phyloP scores from a whole-genome alignment of 2,888 invertebrate species.

The Drosophila fulvimacula region DNA sequence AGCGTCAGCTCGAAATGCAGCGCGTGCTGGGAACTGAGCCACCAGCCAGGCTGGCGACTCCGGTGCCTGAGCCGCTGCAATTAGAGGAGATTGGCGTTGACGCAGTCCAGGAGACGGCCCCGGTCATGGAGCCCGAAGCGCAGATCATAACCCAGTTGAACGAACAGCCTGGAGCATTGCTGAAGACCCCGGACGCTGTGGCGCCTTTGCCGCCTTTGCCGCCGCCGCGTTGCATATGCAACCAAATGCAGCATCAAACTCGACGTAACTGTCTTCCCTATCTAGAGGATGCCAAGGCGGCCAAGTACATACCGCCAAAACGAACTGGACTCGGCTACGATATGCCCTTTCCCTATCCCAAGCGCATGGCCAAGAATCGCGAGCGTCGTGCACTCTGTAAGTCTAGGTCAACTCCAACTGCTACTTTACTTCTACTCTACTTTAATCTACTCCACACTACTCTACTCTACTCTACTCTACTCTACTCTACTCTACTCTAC shows the following conservation, averaged over 20 bases:
- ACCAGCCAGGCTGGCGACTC: too few species aligned
- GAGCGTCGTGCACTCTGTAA: slow-evolving; percentile 44
- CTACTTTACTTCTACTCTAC: too few species aligned
- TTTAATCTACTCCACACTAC: too few species aligned
- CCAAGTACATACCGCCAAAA: slow-evolving; percentile 32
- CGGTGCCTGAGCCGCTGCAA: background rate
- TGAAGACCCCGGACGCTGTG: background rate
- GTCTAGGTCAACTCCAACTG: slow-evolving; percentile 11
- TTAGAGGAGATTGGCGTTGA: background rate
- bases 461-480: too few species aligned
- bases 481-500: too few species aligned
- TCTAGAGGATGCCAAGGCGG: background rate
- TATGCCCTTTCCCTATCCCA: slow-evolving; percentile 49
- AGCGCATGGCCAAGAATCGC: slow-evolving; percentile 14
- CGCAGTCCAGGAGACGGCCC: background rate
- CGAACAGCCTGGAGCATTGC: background rate
- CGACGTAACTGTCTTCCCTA: background rate
- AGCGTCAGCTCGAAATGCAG: slow-evolving; percentile 11
- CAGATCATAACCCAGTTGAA: background rate
- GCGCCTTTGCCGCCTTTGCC: background rate
- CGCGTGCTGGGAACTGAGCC: background rate
- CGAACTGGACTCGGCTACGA: slow-evolving; percentile 46
- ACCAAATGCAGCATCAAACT: background rate
- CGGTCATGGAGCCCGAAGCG: too few species aligned
- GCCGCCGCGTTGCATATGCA: slow-evolving; percentile 1